Evolutionary conservation across 92 coral and sea anemone genomes (phyloP), one percentile per base, ranked within the genome.

Genomic region (Zoanthus sociatus): DNA sequence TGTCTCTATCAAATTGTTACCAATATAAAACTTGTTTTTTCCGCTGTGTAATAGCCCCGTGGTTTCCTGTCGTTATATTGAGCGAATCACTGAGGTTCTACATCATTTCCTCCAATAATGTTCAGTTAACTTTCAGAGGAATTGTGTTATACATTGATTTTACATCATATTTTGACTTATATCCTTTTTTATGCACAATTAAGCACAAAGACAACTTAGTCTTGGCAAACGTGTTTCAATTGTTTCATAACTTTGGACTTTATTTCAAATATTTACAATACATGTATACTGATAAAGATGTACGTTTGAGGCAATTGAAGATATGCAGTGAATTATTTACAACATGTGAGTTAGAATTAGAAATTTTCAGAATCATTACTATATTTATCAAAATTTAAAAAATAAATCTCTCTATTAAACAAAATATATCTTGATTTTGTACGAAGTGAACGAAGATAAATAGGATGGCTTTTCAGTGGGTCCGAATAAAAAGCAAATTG

Each of bases 201-300:
- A 45, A 63, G 2, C 54, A 46, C 42, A 51, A 53, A 68, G 15
- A 72, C 75, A 81, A n/a, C 50, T 4, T 13, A 9, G 12, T 58
- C 45, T 68, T 10, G 44, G 84, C 6, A n/a, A 7, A 7, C 73
- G 5, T 46, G 32, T 81, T 73, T 21, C 46, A 66, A 66, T 4
- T 30, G 47, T 46, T 63, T 14, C 44, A 69, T 69, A 79, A 13
- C 18, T 81, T 61, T 81, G n/a, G 44, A 67, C 73, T 81, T 81
- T 81, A 81, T 81, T 81, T 63, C 71, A 81, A 7, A 42, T 64
- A 66, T 81, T 66, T 66, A 81, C 85, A 81, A 66, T n/a, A 63
- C 58, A 45, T 79, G 37, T 20, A 67, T 50, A 45, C 31, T 61
- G 33, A 61, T 79, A 64, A 44, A 46, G 31, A 1, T 15, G 46